Evolutionary conservation across 2,888 invertebrate species (phyloP), one percentile per base, ranked within the genome.

Genomic region (Isoperla grammatica): DNA sequence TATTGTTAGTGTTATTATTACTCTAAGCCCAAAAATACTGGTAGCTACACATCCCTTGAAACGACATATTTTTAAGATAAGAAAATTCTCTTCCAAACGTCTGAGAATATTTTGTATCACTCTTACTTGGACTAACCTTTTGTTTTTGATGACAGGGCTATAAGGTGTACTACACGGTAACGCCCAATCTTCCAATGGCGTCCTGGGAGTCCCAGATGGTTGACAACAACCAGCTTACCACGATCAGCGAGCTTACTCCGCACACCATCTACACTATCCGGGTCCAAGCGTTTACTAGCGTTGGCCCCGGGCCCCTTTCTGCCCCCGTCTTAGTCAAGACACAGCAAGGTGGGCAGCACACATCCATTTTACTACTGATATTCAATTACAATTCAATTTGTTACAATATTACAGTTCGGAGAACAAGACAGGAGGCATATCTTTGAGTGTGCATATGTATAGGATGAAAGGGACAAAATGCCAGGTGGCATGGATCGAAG

Each of bases 271-370:
- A 97, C 77, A 95, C 95, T 53, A 93, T 97, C 69, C 82, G 91
- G 60, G 95, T 95, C 3, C 94, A 94, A 72, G 95, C 95, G 1
- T 89, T 88, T 74, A 96, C 96, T 6, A 91, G 90, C 13, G 92
- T 95, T 63, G 98, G 98, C 0, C 92, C 93, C 43, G 96, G 98
- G 50, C 98, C 98, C 0, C 82, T 95, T 67, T 96, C 96, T 66
- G 84, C 88, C 2, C 92, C 95, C n/a, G 93, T 96, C n/a, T 94
- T 95, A 76, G 95, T 97, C 69, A 94, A 95, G 79, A 97, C 96
- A 23, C 94, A 95, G 72, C 95, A 94, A 85, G 53, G 98, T 48
- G 6, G n/a, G n/a, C n/a, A n/a, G n/a, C n/a, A n/a, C n/a, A n/a
- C n/a, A n/a, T n/a, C 15, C 11, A 23, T 40, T 50, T 53, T 17